phyloP scores from a whole-genome alignment of 1,140 invertebrate genomes.

The Tetranychus urticae region DNA sequence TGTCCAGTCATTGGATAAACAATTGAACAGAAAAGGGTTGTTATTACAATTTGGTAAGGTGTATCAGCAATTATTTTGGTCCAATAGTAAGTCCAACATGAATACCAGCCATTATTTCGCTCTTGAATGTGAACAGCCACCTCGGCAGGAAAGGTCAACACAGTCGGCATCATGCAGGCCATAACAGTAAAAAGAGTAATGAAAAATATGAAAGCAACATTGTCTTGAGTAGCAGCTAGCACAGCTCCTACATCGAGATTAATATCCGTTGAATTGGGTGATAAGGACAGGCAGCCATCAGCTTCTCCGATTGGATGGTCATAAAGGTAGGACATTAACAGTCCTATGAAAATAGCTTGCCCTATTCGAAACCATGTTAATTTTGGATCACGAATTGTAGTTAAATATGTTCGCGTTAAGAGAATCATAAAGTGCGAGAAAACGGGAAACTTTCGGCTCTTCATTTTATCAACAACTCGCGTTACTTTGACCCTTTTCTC shows the following conservation, averaged over 20 bases:
- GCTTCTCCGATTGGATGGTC: slow-evolving; percentile 1
- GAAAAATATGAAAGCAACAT: slow-evolving; percentile 6
- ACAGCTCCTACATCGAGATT: not conserved
- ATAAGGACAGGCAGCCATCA: not conserved
- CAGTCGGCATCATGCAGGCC: slow-evolving; percentile 5
- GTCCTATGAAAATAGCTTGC: slow-evolving; percentile 3
- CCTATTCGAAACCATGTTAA: slow-evolving; percentile 4
- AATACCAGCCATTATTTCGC: slow-evolving; percentile 50
- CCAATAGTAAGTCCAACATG: slow-evolving; percentile 79
- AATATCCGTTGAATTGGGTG: not conserved
- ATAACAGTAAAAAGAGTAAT: slow-evolving; percentile 9
- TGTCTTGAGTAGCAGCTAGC: not conserved
- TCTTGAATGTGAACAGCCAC: slow-evolving; percentile 6
- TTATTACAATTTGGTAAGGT: slow-evolving; percentile 73
- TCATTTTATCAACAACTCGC: not conserved
- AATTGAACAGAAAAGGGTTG: slow-evolving; percentile 66
- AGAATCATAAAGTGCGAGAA: slow-evolving; percentile 2
- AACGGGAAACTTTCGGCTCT: slow-evolving; percentile 2
- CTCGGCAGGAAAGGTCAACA: slow-evolving; percentile 9
- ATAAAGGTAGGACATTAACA: slow-evolving; percentile 4
- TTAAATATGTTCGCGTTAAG: slow-evolving; percentile 3
- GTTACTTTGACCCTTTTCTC: not conserved
- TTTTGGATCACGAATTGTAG: slow-evolving; percentile 6
- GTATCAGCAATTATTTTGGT: slow-evolving; percentile 82
- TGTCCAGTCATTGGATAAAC: slow-evolving; percentile 88